Conservation (phyloP, 2,888 invertebrate genomes). For the Linnaemya tessellans region DNA sequence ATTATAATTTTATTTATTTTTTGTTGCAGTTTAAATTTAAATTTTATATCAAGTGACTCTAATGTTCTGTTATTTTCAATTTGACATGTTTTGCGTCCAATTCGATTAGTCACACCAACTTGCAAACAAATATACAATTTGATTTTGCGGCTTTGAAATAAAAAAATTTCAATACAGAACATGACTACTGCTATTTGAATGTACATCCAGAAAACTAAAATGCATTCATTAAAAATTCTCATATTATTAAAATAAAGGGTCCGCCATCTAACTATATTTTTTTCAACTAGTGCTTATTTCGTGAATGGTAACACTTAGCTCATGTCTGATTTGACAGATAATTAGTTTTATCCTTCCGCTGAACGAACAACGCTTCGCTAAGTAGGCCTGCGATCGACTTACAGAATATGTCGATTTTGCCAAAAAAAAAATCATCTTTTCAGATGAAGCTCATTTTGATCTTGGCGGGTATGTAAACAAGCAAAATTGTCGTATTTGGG, state of each 20-base stretch:
- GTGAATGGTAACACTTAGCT: too few relatives aligned
- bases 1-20: not conserved
- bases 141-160: constrained; percentile 19
- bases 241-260: not conserved
- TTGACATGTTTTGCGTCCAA: constrained; percentile 47
- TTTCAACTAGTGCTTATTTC: too few relatives aligned
- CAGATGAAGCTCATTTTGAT: too few relatives aligned
- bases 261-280: too few relatives aligned
- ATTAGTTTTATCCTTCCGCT: too few relatives aligned
- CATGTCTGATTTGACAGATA: too few relatives aligned
- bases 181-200: not conserved
- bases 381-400: too few relatives aligned
- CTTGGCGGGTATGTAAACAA: too few relatives aligned
- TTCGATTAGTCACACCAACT: constrained; percentile 60
- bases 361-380: too few relatives aligned
- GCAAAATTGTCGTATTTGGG: too few relatives aligned
- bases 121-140: constrained; percentile 10
- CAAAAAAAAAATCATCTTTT: too few relatives aligned
- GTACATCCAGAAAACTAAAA: not conserved
- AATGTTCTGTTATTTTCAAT: constrained; percentile 53
- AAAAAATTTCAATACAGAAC: not conserved
- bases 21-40: constrained; percentile 27
- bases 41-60: constrained; percentile 13
- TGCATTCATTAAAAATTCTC: not conserved
- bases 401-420: too few relatives aligned